Base-by-base conservation (phyloP, 2,888 invertebrate species). In the Phortica magna region DNA sequence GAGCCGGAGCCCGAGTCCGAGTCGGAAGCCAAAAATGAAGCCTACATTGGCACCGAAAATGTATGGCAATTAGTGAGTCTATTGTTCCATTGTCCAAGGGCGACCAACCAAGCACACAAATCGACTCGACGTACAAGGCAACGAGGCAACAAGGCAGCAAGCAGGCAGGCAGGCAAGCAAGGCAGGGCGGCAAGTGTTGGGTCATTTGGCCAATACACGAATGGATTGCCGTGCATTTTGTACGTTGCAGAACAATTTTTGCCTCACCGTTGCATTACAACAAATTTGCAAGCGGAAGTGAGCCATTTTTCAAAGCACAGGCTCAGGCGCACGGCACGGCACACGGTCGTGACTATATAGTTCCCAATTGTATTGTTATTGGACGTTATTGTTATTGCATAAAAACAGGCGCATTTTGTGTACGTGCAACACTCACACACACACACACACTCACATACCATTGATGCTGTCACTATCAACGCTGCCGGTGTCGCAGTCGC, bases 341-440 rank as follows among this genome's bases (percentile, higher is more conserved):
- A 31, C 1, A 31, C 17, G 55, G 19, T 61, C 61, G 19, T 48
- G 48, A 48, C 48, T 9, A 9, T 48, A 9, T 9, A 7, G 14
- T 12, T 61, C 61, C 61, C 61, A 61, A 61, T 61, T 22, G 61
- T 22, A 83, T 88, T 88, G 86, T 84, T 85, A 87, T 86, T 68
- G 83, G 84, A 83, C 83, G 83, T 88, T 89, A 88, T 89, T 89
- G 85, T 88, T 88, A 88, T 88, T 87, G 88, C 88, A 89, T 87
- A 89, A 88, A 88, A 87, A 88, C 48, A 53, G 70, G 70, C 70
- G 48, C 70, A 55, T n/a, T 17, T 43, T 59, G 55, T 55, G 55
- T 55, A 31, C 31, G 31, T 31, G 31, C 31, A 2, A 31, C 31
- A 31, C 31, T 0, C 31, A 31, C 31, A 31, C 31, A 31, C 31